Conservation (phyloP, 2,888 invertebrate species). For the Cephus pygmeus region DNA sequence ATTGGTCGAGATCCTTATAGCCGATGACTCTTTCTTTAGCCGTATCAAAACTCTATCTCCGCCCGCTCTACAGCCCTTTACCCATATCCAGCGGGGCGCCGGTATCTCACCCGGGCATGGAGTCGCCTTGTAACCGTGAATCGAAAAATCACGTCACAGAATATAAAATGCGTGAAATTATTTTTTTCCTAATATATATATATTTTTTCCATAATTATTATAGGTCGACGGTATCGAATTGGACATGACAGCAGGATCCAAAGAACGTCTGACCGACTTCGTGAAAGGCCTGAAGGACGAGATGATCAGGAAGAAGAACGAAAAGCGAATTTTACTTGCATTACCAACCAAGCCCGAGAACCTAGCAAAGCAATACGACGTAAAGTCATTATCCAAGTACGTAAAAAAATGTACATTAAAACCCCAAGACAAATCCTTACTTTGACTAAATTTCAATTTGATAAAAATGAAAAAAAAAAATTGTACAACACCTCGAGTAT, state of each 20-base stretch:
- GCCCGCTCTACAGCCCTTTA: too few relatives aligned
- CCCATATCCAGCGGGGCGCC: too few relatives aligned
- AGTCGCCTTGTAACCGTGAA: too few relatives aligned
- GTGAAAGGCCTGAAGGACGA: slow-evolving; percentile 63
- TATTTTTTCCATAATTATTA: background rate
- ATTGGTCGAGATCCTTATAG: too few relatives aligned
- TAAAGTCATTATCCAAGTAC: slow-evolving; percentile 74
- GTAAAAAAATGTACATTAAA: slow-evolving; percentile 17
- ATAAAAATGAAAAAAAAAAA: slow-evolving; percentile 8
- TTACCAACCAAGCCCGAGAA: slow-evolving; percentile 75
- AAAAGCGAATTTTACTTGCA: slow-evolving; percentile 70
- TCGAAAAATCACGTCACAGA: too few relatives aligned
- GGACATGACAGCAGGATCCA: slow-evolving; percentile 69
- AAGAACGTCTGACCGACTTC: slow-evolving; percentile 67
- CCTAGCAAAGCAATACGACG: slow-evolving; percentile 78
- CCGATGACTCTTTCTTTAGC: too few relatives aligned
- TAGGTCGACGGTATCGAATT: slow-evolving; percentile 71
- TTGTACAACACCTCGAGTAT: background rate
- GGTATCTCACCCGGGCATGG: too few relatives aligned
- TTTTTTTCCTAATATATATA: background rate
- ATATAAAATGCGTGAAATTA: too few relatives aligned
- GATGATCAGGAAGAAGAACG: slow-evolving; percentile 66
- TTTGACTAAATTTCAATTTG: background rate
- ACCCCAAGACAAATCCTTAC: background rate
- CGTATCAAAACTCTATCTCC: too few relatives aligned